Base-by-base conservation (phyloP, 2,797 vertebrate genomes). In the Lagorchestes hirsutus region DNA sequence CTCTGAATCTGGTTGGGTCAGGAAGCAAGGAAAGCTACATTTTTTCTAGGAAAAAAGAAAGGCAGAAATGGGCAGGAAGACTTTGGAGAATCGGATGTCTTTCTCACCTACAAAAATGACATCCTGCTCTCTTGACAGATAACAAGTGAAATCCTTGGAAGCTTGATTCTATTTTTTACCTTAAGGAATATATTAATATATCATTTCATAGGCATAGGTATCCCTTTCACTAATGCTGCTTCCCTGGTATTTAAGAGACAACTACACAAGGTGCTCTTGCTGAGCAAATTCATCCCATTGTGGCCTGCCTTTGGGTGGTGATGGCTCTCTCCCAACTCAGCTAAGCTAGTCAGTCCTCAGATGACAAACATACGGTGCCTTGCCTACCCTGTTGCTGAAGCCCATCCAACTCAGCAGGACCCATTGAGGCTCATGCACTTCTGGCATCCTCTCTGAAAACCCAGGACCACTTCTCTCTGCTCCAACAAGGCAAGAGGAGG, bases 51-150 rank as follows among this genome's bases (percentile, higher is more conserved):
- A 50, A 82, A 54, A 55, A 40, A 11, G 50, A 55, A 31, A 54
- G 28, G 90, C 27, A 90, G 52, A 27, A 54, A 11, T 54, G 11
- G n/a, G 31, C 87, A 3, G 29, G 87, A 56, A 8, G 46, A 95
- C n/a, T n/a, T 52, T 54, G 96, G 95, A 58, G 98, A 96, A 90
- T 74, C 92, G 95, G 1, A 92, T 12, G 90, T 92, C 95, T 96
- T 58, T 94, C 93, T 97, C 93, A 97, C 96, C 94, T 82, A 97
- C 95, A 92, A 3, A 0, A 54, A 16, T 50, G 95, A 94, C 93
- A 95, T 96, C 94, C 74, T n/a, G 74, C 31, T 24, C 2, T 24
- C n/a, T 82, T 82, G n/a, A 74, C n/a, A 82, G 67, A 22, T 46
- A 82, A 40, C 67, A 82, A 82, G 67, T 40, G n/a, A 82, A 40